Base-by-base conservation (phyloP, 1,140 invertebrate genomes). In the Papilio machaon region DNA sequence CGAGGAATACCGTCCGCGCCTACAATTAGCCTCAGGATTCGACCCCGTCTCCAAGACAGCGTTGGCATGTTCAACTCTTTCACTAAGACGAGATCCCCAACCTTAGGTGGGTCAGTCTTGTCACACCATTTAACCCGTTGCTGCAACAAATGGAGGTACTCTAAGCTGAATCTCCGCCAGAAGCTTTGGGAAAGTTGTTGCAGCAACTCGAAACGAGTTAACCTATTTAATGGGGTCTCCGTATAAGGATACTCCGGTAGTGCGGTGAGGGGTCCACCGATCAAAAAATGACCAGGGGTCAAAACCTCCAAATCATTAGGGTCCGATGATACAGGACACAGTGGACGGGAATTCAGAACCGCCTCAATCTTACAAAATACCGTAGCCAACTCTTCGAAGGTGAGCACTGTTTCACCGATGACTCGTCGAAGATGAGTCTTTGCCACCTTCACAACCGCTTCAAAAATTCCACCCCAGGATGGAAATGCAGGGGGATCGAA, bases 301-400 rank as follows among this genome's bases (percentile, higher is more conserved):
- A 79, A 46, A 15, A 47, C 78, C 10, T 80, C 78, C 23, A 80
- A 52, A 38, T 80, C 78, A 73, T 80, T 80, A 19, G 78, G 78
- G 43, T 80, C 78, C 52, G 78, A 60, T 19, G 54, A 64, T 17
- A 79, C 52, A 19, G 77, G 43, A 35, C 77, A 79, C 30, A 79
- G 58, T 15, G 77, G 77, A 67, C 77, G 78, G 43, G 60, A 80
- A 64, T 70, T 80, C 17, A 75, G 38, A 30, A 49, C 75, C 11
- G 81, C 81, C 19, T 81, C 81, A 54, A 81, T 78, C 52, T 78
- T 77, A 43, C 81, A 81, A 30, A 81, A 78, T 15, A 81, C 81
- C 47, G 81, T 81, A 43, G 75, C 60, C 58, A 82, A 43, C 17
- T 82, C 76, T 54, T 82, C 76, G 54, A 78, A 79, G 10, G 81